Evolutionary conservation across 1,140 invertebrate species (phyloP), one percentile per base, ranked within the genome.

Genomic region (Hydropsyche tenuis): DNA sequence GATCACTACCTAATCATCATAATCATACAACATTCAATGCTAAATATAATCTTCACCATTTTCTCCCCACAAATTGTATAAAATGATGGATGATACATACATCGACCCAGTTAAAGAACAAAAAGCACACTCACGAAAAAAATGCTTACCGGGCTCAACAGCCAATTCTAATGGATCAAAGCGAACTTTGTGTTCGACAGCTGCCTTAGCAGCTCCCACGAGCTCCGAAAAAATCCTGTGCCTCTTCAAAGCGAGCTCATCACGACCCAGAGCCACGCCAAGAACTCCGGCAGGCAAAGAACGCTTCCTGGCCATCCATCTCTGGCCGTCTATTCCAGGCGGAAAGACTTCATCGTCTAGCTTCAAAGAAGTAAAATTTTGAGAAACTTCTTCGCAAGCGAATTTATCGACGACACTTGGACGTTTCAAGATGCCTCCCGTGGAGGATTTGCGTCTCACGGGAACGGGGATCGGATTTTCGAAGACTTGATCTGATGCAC

Each of bases 201-300:
- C 88, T 70, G 88, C 89, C 80, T 90, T 87, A 27, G 90, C 88
- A 74, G 90, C 91, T 73, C 88, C 87, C 56, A 93, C 86, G 66
- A 93, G 85, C 78, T 92, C 91, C 48, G 91, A 91, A 81, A 93
- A 93, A 81, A 93, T 90, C 76, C 91, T 85, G 81, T 93, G 91
- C 62, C 91, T 86, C 48, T 91, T 85, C 73, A 93, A 82, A 72
- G 91, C 91, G 75, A 93, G 81, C 80, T 93, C 91, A 81, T 93
- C 92, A 48, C 90, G 87, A 51, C 91, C 91, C 18, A 92, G 88
- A 66, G 88, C 87, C 14, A 64, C 73, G n/a, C 89, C 87, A 64
- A 71, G 43, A 60, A 27, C 65, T 30, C 72, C 69, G 11, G 77
- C 77, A n/a, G 75, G 73, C 16, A 75, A 48, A 0, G 74, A 75